A percentile compares a stretch with the other conserved stretches of the same genome.
Evolutionary conservation across 2,113 vertebrate genomes (phyloP).

Genomic region (Corydoras maculifer): DNA sequence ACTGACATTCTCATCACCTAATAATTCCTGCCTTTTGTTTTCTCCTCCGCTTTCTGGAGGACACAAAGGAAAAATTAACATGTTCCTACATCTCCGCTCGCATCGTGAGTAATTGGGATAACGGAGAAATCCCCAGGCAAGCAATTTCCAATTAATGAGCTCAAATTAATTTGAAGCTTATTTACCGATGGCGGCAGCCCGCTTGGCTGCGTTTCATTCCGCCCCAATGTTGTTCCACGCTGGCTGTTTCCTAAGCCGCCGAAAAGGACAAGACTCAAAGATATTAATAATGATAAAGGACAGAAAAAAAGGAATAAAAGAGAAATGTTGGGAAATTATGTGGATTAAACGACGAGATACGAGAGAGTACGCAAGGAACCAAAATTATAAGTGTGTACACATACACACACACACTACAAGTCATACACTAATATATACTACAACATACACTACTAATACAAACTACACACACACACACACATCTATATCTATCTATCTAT

Average conservation of each 20-base stretch:
- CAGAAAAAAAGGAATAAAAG: too few species aligned
- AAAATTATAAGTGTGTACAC: too few species aligned
- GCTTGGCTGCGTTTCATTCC: constrained; percentile 41
- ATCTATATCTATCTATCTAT: too few species aligned
- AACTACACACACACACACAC: too few species aligned
- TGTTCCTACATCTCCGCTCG: constrained; percentile 54
- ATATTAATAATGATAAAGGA: too few species aligned
- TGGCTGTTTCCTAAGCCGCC: constrained; percentile 1
- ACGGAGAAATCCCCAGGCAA: constrained; percentile 57
- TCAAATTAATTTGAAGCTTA: constrained; percentile 64
- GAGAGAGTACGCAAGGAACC: too few species aligned
- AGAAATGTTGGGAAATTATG: too few species aligned
- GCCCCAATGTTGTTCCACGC: constrained; percentile 28
- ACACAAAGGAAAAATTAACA: constrained; percentile 52
- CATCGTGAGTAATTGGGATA: constrained; percentile 52
- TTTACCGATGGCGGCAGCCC: constrained; percentile 57
- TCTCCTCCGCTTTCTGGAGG: constrained; percentile 28
- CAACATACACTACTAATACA: too few species aligned
- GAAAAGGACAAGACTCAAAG: not conserved
- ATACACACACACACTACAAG: too few species aligned
- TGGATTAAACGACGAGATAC: too few species aligned
- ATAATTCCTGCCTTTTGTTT: not conserved
- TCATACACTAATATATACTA: too few species aligned
- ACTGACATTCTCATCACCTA: constrained; percentile 42
- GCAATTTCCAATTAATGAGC: constrained; percentile 63